Evolutionary conservation across 1,140 invertebrate species (phyloP).

Genomic region (Drosophila micromelanica): DNA sequence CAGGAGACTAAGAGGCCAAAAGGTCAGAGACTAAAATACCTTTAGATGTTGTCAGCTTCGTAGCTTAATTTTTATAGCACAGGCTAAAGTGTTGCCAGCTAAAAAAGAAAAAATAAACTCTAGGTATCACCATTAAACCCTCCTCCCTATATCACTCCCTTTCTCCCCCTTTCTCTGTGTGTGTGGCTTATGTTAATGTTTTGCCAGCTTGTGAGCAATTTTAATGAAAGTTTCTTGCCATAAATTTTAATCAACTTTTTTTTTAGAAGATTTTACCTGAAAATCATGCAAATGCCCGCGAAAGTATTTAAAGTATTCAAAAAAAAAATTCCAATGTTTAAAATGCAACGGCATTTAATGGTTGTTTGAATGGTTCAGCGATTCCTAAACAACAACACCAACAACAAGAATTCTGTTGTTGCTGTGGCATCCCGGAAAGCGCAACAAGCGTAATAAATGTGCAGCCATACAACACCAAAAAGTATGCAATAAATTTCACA

Average conservation of each 20-base stretch:
- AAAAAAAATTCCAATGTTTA: conserved; percentile 33
- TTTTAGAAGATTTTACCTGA: conserved; percentile 25
- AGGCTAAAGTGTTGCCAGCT: conserved; percentile 37
- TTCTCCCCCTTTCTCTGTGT: neutral
- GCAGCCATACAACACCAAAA: conserved; percentile 67
- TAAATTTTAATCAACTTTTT: conserved; percentile 63
- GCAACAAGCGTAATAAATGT: conserved; percentile 82
- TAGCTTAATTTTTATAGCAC: conserved; percentile 72
- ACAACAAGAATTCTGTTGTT: conserved; percentile 34
- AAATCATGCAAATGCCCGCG: neutral
- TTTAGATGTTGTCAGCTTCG: conserved; percentile 48
- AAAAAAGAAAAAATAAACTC: conserved; percentile 9
- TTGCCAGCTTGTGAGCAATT: conserved; percentile 53
- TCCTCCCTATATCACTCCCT: conserved; percentile 5
- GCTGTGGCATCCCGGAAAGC: conserved; percentile 46
- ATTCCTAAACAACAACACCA: conserved; percentile 70
- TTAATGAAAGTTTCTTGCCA: conserved; percentile 61
- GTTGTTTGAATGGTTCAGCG: conserved; percentile 73
- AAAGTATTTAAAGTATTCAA: neutral
- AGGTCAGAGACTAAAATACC: conserved; percentile 22
- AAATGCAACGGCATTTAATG: conserved; percentile 68
- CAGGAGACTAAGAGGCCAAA: conserved; percentile 4
- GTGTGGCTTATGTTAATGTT: conserved; percentile 63
- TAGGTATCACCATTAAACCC: neutral
- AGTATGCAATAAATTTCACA: conserved; percentile 83